Conservation (phyloP, 2,113 vertebrate genomes). For the Sapajus apella region DNA sequence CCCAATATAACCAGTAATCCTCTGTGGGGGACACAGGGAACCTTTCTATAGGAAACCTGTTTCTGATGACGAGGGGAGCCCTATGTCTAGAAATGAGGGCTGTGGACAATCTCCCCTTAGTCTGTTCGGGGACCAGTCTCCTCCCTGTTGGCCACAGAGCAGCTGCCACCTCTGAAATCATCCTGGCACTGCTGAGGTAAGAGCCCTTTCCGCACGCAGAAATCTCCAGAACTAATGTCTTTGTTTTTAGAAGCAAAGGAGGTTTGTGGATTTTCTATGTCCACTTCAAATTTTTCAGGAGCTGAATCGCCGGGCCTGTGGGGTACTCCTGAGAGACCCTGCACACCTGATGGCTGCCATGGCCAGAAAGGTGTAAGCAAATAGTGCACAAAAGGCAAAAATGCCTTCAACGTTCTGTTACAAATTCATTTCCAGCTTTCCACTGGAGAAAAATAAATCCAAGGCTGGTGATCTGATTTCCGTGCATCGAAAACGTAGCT, state of each 20-base stretch:
- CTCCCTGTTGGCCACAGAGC: too few species aligned
- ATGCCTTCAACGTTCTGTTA: background rate
- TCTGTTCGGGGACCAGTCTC: background rate
- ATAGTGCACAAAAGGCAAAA: background rate
- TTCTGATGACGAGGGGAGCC: background rate
- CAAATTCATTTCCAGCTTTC: constrained; percentile 3
- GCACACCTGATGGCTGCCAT: rapidly evolving
- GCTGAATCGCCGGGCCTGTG: rapidly evolving
- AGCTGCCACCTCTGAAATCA: rapidly evolving
- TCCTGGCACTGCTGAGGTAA: rapidly evolving
- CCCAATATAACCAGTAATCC: background rate
- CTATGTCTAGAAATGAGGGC: too few species aligned
- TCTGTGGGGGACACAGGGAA: background rate
- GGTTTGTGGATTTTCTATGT: rapidly evolving
- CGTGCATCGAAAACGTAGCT: background rate
- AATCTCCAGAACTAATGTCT: background rate
- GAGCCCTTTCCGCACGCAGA: rapidly evolving
- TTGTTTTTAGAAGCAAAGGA: background rate
- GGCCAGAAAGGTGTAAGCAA: background rate
- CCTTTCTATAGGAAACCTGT: background rate
- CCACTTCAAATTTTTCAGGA: rapidly evolving
- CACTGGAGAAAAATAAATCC: background rate
- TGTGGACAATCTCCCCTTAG: rapidly evolving
- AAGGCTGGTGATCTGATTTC: background rate
- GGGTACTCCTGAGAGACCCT: background rate